Evolutionary conservation across 1,140 invertebrate genomes (phyloP).

Genomic region (Theocolax elegans): DNA sequence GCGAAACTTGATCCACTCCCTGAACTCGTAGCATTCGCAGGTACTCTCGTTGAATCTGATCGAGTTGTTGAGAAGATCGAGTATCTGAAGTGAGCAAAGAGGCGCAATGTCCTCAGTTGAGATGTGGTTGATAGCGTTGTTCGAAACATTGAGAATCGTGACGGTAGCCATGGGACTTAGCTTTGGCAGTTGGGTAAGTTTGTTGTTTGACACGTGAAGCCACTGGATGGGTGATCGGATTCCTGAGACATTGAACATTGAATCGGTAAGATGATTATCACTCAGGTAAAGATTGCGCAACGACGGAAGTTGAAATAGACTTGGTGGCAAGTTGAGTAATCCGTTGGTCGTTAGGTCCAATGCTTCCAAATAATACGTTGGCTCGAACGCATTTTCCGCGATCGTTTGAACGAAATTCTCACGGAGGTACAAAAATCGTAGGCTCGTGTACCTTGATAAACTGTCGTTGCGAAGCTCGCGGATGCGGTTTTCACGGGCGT

Average conservation of each 20-base stretch:
- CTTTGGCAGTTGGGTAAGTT: slow-evolving; percentile 50
- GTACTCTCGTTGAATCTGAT: slow-evolving; percentile 44
- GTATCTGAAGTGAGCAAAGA: slow-evolving; percentile 52
- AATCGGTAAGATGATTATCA: slow-evolving; percentile 52
- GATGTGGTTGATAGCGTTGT: slow-evolving; percentile 56
- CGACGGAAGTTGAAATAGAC: slow-evolving; percentile 50
- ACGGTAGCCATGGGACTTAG: slow-evolving; percentile 49
- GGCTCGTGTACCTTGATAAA: slow-evolving; percentile 53
- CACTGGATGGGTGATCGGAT: slow-evolving; percentile 49
- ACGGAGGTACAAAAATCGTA: slow-evolving; percentile 58
- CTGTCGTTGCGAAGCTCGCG: slow-evolving; percentile 57
- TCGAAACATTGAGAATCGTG: slow-evolving; percentile 56
- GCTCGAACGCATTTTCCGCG: slow-evolving; percentile 55
- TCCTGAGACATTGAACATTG: slow-evolving; percentile 39
- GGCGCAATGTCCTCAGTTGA: slow-evolving; percentile 56
- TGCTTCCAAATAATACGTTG: slow-evolving; percentile 56
- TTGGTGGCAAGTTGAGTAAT: slow-evolving; percentile 49
- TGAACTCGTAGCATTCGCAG: slow-evolving; percentile 57
- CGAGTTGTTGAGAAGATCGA: slow-evolving; percentile 54
- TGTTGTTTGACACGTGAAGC: slow-evolving; percentile 52
- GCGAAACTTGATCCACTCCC: slow-evolving; percentile 48
- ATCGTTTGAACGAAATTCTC: slow-evolving; percentile 62
- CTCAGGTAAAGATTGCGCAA: slow-evolving; percentile 53
- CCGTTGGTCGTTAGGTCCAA: slow-evolving; percentile 56
- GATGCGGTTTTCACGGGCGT: slow-evolving; percentile 57